phyloP scores from a whole-genome alignment of 2,113 vertebrate genomes.

The Micronycteris hirsuta region DNA sequence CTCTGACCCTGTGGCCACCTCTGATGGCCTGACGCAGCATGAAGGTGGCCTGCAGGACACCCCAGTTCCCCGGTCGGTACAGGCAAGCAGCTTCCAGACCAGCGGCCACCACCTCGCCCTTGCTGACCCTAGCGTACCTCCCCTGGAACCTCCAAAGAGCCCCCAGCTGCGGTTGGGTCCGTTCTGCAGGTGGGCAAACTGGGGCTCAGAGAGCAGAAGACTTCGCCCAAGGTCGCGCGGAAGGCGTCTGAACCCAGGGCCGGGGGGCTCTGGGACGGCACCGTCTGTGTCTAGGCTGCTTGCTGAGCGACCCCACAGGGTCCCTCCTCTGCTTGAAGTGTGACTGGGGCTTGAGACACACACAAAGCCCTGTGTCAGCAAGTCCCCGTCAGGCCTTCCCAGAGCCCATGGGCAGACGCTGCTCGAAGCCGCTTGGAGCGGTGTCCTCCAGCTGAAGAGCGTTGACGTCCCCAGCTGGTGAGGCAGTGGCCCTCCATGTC shows the following conservation, averaged over 20 bases:
- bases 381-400: conserved; percentile 36
- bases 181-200: neutral
- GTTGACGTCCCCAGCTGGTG: conserved; percentile 39
- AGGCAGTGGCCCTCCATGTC: neutral
- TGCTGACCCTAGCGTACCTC: fast-evolving
- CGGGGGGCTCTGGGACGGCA: fast-evolving
- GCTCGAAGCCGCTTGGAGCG: conserved; percentile 68
- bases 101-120: fast-evolving
- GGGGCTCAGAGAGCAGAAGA: neutral
- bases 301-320: fast-evolving
- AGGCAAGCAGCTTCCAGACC: neutral
- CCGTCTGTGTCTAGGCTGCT: neutral
- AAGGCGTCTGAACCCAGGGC: neutral
- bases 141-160: fast-evolving
- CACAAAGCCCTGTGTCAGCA: conserved; percentile 74
- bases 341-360: conserved; percentile 39
- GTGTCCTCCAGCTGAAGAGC: neutral
- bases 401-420: conserved; percentile 60
- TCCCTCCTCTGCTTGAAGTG: neutral
- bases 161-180: neutral
- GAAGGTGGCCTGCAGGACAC: neutral
- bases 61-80: neutral
- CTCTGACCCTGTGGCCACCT: neutral
- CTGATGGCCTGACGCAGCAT: fast-evolving
- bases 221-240: fast-evolving